Conservation (phyloP, 2,797 vertebrate species). For the Gallinago solitaria region DNA sequence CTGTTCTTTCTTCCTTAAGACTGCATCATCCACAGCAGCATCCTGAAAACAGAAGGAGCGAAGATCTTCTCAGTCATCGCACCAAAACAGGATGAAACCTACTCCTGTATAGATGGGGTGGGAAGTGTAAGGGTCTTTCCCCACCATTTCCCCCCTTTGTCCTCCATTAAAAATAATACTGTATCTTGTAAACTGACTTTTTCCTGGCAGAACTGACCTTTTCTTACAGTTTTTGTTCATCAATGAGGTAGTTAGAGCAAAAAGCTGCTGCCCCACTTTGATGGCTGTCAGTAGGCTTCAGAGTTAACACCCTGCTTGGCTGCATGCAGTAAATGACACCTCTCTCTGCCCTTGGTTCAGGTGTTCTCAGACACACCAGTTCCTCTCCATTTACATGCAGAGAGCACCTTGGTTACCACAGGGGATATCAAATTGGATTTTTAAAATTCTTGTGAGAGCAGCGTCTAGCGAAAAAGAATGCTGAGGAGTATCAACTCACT, state of each 20-base stretch:
- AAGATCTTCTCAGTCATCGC: neutral
- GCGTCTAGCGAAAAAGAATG: neutral
- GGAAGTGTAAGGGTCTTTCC: neutral
- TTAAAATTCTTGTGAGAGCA: neutral
- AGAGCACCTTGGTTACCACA: neutral
- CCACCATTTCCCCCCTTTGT: neutral
- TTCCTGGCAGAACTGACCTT: neutral
- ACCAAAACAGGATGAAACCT: neutral
- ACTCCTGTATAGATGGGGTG: neutral
- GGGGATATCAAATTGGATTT: neutral
- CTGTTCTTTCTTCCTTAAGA: slow-evolving; percentile 86
- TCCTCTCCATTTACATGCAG: neutral
- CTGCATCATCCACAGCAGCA: slow-evolving; percentile 71
- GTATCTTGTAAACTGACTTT: neutral
- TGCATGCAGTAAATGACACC: neutral
- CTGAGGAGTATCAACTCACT: neutral
- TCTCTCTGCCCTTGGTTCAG: neutral
- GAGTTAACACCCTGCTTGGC: neutral
- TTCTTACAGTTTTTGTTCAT: neutral
- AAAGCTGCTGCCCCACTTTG: neutral
- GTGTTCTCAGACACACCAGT: neutral
- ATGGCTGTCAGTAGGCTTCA: neutral
- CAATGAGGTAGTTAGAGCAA: neutral
- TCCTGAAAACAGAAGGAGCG: slow-evolving; percentile 68
- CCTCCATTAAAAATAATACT: neutral